Evolutionary conservation across 1,140 invertebrate species (phyloP), one percentile per base, ranked within the genome.

Genomic region (Musca domestica): DNA sequence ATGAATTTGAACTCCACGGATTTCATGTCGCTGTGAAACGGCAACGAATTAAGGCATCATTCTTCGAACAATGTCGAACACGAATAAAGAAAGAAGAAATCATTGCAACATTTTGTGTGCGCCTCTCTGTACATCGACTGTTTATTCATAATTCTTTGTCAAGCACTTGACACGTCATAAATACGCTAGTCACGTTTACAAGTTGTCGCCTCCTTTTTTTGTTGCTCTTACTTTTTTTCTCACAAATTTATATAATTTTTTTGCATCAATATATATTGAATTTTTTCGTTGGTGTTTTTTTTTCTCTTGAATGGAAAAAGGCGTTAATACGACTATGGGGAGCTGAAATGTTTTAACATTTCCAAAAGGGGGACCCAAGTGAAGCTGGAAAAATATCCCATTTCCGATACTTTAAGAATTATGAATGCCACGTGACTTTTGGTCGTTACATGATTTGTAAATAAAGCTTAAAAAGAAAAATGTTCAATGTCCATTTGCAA

Each of bases 351-450:
- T 61, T n/a, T 61, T 61, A 34, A 23, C 27, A 61, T 61, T 61
- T 61, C 20, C 54, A 27, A 58, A 54, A 10, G 15, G 22, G 6
- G 17, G n/a, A 30, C 14, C 25, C 54, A 58, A 14, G 15, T n/a
- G 23, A n/a, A 58, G 12, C 5, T 15, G 2, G 34, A 34, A 61
- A 61, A 19, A 20, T 2, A 41, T 20, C 10, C 58, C 49, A 47
- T 47, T 56, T 54, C 30, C 77, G 75, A 71, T 75, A 73, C 79
- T 79, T 74, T 79, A 79, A 79, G 77, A 79, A 79, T 79, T 79
- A 79, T 79, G 77, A 79, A 79, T 76, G 77, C 77, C 77, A 79
- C 77, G 77, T 79, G 77, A 79, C 77, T 77, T 75, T 74, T 74
- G 64, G 34, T 25, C 10, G 54, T 27, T 49, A 69, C 68, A 69